A percentile compares a stretch with the other conserved stretches of the same genome.
Conservation (phyloP, 2,888 invertebrate genomes). For the Rotaria socialis region DNA sequence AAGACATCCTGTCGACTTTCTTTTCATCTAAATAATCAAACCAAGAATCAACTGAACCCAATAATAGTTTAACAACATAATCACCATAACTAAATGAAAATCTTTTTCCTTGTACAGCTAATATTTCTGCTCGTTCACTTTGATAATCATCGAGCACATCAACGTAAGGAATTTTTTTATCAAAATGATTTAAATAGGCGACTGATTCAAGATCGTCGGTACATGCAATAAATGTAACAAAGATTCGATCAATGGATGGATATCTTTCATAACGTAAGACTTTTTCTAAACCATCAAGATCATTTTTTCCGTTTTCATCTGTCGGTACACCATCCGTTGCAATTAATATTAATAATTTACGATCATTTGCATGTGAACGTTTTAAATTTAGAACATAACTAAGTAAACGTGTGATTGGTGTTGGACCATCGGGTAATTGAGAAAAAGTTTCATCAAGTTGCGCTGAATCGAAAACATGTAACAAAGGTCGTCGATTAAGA, state of each 20-base stretch:
- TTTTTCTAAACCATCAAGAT: slow-evolving; percentile 37
- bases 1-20: background rate
- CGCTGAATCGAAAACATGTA: slow-evolving; percentile 1
- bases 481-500: slow-evolving; percentile 38
- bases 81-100: slow-evolving; percentile 45
- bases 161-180: slow-evolving; percentile 39
- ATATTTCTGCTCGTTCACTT: slow-evolving; percentile 40
- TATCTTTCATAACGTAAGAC: slow-evolving; percentile 24
- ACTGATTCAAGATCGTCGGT: slow-evolving; percentile 42
- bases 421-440: slow-evolving; percentile 36
- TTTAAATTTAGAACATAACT: slow-evolving; percentile 26
- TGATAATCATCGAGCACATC: slow-evolving; percentile 46
- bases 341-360: slow-evolving; percentile 42
- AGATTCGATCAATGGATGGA: background rate
- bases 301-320: slow-evolving; percentile 40
- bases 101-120: background rate
- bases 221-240: slow-evolving; percentile 41
- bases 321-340: slow-evolving; percentile 46
- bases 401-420: slow-evolving; percentile 36
- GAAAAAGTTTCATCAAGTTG: slow-evolving; percentile 35
- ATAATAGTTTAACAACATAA: slow-evolving; percentile 44
- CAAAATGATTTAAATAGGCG: slow-evolving; percentile 43
- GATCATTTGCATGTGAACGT: slow-evolving; percentile 30
- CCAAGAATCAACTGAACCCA: slow-evolving; percentile 40
- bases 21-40: slow-evolving; percentile 35